phyloP scores from a whole-genome alignment of 2,797 vertebrate species.

The Platyrinchus mystaceus region DNA sequence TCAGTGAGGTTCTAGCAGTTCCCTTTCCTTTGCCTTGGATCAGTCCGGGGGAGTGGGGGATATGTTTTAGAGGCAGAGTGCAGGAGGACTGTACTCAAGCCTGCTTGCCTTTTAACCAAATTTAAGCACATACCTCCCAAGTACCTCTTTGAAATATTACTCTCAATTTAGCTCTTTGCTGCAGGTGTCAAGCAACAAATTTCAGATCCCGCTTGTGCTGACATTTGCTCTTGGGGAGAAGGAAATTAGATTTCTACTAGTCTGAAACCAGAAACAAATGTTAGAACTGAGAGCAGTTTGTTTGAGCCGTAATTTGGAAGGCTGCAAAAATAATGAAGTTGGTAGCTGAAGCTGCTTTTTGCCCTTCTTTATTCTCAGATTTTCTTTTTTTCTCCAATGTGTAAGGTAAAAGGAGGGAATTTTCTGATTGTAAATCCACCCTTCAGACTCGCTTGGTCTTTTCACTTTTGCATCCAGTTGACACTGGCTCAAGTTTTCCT shows the following conservation, averaged over 20 bases:
- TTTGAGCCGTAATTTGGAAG: slow-evolving; percentile 58
- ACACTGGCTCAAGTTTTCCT: background rate
- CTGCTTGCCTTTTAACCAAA: slow-evolving; percentile 59
- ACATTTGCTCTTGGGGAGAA: slow-evolving; percentile 70
- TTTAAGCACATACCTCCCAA: slow-evolving; percentile 35
- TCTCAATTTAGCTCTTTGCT: slow-evolving; percentile 67
- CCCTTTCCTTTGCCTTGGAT: background rate
- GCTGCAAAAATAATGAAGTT: slow-evolving; percentile 45
- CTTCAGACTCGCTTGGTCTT: background rate
- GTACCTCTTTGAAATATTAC: slow-evolving; percentile 70
- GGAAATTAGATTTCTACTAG: slow-evolving; percentile 73
- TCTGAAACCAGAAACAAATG: slow-evolving; percentile 74
- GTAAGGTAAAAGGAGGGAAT: background rate
- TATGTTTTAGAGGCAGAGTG: background rate
- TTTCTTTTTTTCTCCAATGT: background rate
- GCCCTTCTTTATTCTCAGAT: background rate
- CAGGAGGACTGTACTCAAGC: background rate
- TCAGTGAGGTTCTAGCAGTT: background rate
- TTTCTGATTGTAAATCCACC: background rate
- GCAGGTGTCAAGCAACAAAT: slow-evolving; percentile 69
- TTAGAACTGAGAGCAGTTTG: slow-evolving; percentile 71
- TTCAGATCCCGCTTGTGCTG: slow-evolving; percentile 66
- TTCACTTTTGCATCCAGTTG: rapidly evolving
- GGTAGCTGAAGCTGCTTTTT: slow-evolving; percentile 38
- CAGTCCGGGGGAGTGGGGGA: background rate